Percentiles rank a stretch among this genome's conserved stretches.
phyloP scores from a whole-genome alignment of 2,888 invertebrate species.

The Hemaris fuciformis region DNA sequence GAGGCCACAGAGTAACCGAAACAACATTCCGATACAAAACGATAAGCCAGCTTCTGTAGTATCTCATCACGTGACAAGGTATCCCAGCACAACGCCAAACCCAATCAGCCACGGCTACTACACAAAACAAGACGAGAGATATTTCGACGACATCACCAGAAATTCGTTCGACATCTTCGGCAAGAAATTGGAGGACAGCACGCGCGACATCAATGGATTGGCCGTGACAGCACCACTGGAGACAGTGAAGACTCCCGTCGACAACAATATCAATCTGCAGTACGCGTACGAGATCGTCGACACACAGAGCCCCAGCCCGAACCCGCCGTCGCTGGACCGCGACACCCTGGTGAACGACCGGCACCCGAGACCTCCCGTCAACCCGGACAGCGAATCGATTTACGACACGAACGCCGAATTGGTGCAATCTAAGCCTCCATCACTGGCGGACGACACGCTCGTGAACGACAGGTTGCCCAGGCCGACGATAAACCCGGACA shows the following conservation, averaged over 20 bases:
- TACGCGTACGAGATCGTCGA: conserved; percentile 76
- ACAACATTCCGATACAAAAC: conserved; percentile 59
- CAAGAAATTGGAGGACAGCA: conserved; percentile 82
- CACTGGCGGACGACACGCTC: conserved; percentile 84
- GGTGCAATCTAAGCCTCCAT: conserved; percentile 61
- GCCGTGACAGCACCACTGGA: conserved; percentile 72
- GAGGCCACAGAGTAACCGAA: conserved; percentile 53
- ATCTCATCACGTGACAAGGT: conserved; percentile 51
- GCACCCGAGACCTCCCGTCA: conserved; percentile 83
- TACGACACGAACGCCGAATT: conserved; percentile 56
- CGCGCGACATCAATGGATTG: conserved; percentile 69
- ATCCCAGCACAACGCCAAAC: conserved; percentile 76
- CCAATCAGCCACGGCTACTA: conserved; percentile 84
- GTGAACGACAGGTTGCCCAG: conserved; percentile 87
- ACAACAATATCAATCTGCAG: conserved; percentile 78
- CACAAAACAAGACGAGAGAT: conserved; percentile 84
- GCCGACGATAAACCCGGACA: conserved; percentile 86
- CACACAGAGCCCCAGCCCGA: conserved; percentile 46
- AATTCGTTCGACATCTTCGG: conserved; percentile 89
- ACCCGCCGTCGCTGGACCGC: conserved; percentile 79
- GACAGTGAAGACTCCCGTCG: conserved; percentile 71
- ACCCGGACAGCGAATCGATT: conserved; percentile 85
- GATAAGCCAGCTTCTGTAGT: conserved; percentile 52
- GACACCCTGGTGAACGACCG: conserved; percentile 88
- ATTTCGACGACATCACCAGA: conserved; percentile 87